Conservation (phyloP, 1,140 invertebrate genomes). For the Teleopsis dalmanni region DNA sequence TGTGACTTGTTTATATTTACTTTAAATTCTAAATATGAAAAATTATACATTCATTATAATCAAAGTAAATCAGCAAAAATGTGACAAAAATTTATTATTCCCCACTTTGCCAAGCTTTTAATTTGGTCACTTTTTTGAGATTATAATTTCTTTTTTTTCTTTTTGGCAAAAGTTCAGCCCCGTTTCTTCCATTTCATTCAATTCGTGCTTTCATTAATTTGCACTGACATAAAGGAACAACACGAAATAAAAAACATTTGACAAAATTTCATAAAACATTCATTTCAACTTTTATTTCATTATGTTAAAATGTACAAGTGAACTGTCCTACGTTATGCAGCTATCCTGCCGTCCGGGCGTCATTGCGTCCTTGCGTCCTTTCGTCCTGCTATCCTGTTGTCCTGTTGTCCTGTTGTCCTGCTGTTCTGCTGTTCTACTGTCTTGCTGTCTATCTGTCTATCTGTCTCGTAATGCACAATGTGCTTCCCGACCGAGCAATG, state of each 20-base stretch:
- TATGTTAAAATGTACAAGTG: neutral
- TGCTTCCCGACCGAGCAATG: neutral
- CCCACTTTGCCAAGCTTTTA: neutral
- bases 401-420: neutral
- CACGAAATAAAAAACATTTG: neutral
- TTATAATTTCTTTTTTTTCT: neutral
- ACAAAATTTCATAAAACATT: slow-evolving; percentile 4
- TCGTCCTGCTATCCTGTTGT: neutral
- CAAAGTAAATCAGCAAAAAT: too few species aligned
- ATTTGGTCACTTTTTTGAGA: neutral
- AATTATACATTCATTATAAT: too few species aligned
- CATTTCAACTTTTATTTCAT: neutral
- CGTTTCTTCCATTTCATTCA: neutral
- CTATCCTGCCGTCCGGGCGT: neutral
- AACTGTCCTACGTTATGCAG: neutral
- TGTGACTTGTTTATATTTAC: too few species aligned
- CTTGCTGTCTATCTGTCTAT: slow-evolving; percentile 1
- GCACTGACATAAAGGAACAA: too few species aligned
- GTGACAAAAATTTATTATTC: too few species aligned
- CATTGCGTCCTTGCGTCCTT: neutral
- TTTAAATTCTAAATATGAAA: too few species aligned
- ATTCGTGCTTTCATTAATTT: too few species aligned
- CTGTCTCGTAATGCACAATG: slow-evolving; percentile 1
- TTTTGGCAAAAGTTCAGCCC: neutral
- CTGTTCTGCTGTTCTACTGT: neutral